phyloP scores from a whole-genome alignment of 2,113 vertebrate species.

The Grus americana region DNA sequence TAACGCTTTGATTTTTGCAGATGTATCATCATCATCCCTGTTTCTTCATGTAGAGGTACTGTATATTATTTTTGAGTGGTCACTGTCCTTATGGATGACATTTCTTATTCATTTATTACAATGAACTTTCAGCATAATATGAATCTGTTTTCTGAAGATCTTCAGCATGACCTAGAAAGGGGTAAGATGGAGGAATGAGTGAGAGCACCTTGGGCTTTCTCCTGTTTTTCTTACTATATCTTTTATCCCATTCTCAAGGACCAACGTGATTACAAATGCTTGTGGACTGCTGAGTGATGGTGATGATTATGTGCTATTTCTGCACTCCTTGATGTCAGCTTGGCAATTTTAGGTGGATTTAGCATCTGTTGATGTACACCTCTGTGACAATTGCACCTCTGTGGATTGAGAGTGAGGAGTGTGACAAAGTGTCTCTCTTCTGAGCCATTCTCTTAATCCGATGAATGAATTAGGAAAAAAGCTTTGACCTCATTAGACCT shows the following conservation, averaged over 20 bases:
- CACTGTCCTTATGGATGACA: neutral
- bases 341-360: neutral
- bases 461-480: neutral
- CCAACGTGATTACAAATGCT: neutral
- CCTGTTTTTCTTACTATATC: neutral
- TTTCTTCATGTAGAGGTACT: neutral
- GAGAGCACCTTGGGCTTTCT: neutral
- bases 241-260: neutral
- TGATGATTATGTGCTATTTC: neutral
- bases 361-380: neutral
- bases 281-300: neutral
- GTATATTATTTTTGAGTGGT: neutral
- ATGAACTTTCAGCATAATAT: neutral
- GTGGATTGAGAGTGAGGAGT: neutral
- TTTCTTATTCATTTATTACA: neutral
- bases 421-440: neutral
- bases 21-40: neutral
- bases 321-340: neutral
- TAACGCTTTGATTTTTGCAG: neutral
- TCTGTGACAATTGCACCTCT: neutral
- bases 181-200: neutral
- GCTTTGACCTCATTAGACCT: neutral
- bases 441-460: neutral
- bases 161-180: neutral
- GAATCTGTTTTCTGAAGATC: neutral